phyloP scores from a whole-genome alignment of 2,113 vertebrate species.

The Ranitomeya imitator region DNA sequence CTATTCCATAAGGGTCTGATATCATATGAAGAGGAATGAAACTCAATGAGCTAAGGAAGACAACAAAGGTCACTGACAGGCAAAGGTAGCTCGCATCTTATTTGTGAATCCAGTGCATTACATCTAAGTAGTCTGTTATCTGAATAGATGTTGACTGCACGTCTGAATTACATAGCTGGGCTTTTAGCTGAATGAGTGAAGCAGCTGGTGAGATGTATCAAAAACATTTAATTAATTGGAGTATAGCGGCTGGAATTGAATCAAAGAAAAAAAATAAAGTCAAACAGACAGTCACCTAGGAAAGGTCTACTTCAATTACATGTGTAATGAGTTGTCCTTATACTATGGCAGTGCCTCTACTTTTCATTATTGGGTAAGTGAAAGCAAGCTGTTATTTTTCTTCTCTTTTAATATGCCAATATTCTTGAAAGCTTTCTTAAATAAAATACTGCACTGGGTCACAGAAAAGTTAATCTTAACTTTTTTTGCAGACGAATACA shows the following conservation, averaged over 20 bases:
- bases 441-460: not conserved
- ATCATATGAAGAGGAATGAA: not conserved
- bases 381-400: not conserved
- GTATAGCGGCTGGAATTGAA: conserved; percentile 35
- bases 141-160: not conserved
- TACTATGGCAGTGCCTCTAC: not conserved
- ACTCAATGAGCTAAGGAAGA: not conserved
- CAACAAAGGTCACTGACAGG: not conserved
- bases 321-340: conserved; percentile 17
- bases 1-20: not conserved
- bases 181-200: conserved; percentile 17
- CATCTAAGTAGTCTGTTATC: conserved; percentile 2
- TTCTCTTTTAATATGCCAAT: not conserved
- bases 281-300: conserved; percentile 26
- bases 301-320: conserved; percentile 11
- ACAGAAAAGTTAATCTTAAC: not conserved
- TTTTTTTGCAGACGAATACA: not conserved
- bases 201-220: conserved; percentile 26
- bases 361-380: not conserved
- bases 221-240: conserved; percentile 34
- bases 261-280: conserved; percentile 27
- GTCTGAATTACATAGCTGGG: conserved; percentile 21
- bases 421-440: not conserved
- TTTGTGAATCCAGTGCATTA: not conserved
- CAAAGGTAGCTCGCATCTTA: not conserved